phyloP scores from a whole-genome alignment of 2,113 vertebrate species.

The Emydocephalus ijimae region DNA sequence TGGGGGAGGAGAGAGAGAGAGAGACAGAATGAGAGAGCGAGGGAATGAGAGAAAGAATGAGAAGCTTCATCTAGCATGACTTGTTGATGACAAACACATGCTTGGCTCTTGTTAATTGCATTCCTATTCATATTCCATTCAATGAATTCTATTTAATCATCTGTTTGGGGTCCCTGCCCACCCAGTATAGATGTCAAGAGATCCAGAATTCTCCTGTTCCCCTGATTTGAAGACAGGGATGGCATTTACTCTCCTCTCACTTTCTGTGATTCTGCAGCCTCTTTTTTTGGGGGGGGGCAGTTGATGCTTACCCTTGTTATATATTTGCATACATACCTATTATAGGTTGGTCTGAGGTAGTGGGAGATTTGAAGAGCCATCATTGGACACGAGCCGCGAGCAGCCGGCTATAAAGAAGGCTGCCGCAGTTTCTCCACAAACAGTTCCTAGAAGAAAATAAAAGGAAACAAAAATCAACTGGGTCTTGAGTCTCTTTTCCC shows the following conservation, averaged over 20 bases:
- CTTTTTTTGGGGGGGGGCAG: neutral
- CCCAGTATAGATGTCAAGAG: neutral
- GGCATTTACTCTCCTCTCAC: neutral
- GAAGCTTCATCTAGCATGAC: neutral
- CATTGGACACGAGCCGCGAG: too few species aligned
- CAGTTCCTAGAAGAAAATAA: too few species aligned
- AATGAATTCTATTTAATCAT: neutral
- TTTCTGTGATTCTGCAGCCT: neutral
- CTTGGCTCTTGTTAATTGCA: neutral
- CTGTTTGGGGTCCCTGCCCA: neutral
- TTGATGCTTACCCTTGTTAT: neutral
- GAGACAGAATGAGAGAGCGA: neutral
- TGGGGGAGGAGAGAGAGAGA: neutral
- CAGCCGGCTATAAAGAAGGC: too few species aligned
- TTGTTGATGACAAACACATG: neutral
- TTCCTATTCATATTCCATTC: neutral
- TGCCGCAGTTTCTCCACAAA: too few species aligned
- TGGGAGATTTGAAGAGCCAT: too few species aligned
- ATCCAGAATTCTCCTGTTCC: neutral
- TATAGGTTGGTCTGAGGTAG: too few species aligned
- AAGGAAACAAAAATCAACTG: too few species aligned
- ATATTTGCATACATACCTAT: too few species aligned
- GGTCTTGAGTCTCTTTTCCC: too few species aligned
- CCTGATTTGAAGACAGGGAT: neutral
- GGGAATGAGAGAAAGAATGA: neutral